These are phyloP conservation scores for Notodonta dromedarius DNA, from an alignment of 2,888 invertebrate species.

Conservation along the genomic window DNA sequence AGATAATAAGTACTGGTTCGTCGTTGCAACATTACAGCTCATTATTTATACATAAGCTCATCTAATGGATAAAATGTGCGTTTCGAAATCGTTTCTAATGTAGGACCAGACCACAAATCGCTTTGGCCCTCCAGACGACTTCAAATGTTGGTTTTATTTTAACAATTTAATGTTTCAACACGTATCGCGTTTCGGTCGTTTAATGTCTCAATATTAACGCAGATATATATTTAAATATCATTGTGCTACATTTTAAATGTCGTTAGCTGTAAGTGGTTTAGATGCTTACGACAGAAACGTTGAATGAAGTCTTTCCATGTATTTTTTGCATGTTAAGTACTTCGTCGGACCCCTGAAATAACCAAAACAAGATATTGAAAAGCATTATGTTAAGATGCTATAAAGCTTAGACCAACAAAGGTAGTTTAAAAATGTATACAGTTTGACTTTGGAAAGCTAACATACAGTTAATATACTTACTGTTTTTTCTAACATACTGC, in stretches of 20 bases:
- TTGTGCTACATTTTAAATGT: slow-evolving; percentile 9
- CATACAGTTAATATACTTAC: no score
- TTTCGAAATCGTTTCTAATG: background rate
- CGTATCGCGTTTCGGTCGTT: background rate
- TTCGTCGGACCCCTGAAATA: background rate
- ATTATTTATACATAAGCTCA: slow-evolving; percentile 1
- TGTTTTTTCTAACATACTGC: no score
- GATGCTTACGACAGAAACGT: background rate
- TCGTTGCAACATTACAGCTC: background rate
- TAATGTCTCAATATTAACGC: slow-evolving; percentile 5
- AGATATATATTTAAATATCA: slow-evolving; percentile 1
- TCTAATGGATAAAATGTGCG: background rate
- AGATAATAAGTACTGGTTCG: no score
- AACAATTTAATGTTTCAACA: slow-evolving; percentile 3
- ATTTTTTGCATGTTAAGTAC: background rate
- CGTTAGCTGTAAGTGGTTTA: background rate
- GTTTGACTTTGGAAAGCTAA: no score
- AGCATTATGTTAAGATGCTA: no score
- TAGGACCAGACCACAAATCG: background rate
- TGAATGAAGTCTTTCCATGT: background rate
- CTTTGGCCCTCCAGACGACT: background rate
- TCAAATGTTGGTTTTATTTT: background rate
- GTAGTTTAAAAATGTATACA: no score
- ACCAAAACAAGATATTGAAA: background rate
- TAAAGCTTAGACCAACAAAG: no score